Base-by-base conservation (phyloP, 2,113 vertebrate species). In the Probosciger aterrimus region DNA sequence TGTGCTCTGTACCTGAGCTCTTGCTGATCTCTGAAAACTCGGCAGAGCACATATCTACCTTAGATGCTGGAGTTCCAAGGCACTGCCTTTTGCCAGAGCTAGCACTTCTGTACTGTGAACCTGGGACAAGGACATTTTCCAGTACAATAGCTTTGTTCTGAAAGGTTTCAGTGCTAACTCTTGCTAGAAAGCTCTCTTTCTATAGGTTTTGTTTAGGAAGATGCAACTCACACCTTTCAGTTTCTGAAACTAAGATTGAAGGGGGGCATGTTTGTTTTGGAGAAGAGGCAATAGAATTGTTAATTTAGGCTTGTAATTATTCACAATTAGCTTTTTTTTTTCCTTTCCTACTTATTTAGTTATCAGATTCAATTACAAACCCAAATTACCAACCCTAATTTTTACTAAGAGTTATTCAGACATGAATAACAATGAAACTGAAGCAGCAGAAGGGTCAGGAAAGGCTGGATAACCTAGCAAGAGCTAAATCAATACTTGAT, bases 341-440 rank as follows among this genome's bases (percentile, higher is more conserved):
- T 5, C 9, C 2, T 0, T 24, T 46, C 10, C 18, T n/a, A 49
- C 28, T 70, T 77, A 39, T 57, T 90, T 82, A 81, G 60, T 91
- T 94, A 95, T 91, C 91, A 95, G 88, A 94, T 95, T 60, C 73
- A 93, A 97, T 94, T 96, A 94, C 28, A 88, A 86, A 70, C 35
- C 31, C 73, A 93, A 95, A 97, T 96, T 96, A 55, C 27, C 86
- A 71, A 27, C 60, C 33, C 43, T 91, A 60, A 89, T 93, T 95
- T 83, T 84, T 78, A 41, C 39, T 91, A 82, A 43, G 53, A 43
- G 8, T 47, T 91, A 64, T 52, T 95, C 73, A 95, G 86, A 76
- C 69, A 89, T 52, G 86, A 95, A 95, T 93, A 95, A 69, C 88
- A 91, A 96, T 92, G 86, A 92, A 91, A 74, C 64, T 39, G 46